Percentiles rank a stretch among this genome's conserved stretches.
Conservation (phyloP, 2,113 vertebrate genomes). For the Sander lucioperca region DNA sequence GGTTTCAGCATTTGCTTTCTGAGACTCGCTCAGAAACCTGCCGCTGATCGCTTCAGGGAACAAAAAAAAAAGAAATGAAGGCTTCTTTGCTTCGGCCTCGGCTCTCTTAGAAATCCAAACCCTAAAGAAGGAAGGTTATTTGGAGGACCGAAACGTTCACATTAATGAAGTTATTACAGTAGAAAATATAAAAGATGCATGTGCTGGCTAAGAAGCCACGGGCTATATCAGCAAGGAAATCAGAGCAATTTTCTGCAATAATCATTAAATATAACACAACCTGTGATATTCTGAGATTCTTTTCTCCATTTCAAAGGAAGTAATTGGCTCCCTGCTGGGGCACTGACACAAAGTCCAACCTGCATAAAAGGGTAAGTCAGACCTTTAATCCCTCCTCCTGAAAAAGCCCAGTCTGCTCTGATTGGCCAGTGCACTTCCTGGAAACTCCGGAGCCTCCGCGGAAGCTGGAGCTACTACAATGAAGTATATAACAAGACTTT, state of each 20-base stretch:
- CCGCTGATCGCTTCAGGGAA: slow-evolving; percentile 18
- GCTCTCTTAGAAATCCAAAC: not conserved
- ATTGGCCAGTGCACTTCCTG: too few relatives aligned
- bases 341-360: not conserved
- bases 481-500: too few relatives aligned
- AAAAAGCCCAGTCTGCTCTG: too few relatives aligned
- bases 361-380: too few relatives aligned
- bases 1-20: slow-evolving; percentile 63
- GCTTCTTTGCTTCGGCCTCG: not conserved
- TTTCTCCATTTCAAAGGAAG: not conserved
- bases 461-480: too few relatives aligned
- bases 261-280: slow-evolving; percentile 17
- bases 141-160: not conserved
- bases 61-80: slow-evolving; percentile 7
- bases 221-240: not conserved
- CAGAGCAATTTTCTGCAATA: not conserved
- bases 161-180: not conserved
- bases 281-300: not conserved
- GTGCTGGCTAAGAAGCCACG: not conserved
- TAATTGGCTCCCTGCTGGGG: not conserved
- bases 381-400: too few relatives aligned
- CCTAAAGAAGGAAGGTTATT: not conserved
- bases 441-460: too few relatives aligned
- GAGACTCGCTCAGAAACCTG: slow-evolving; percentile 21
- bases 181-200: slow-evolving; percentile 24